Percentiles rank a stretch among this genome's conserved stretches.
Conservation (phyloP, 2,888 invertebrate genomes). For the Meta bourneti region DNA sequence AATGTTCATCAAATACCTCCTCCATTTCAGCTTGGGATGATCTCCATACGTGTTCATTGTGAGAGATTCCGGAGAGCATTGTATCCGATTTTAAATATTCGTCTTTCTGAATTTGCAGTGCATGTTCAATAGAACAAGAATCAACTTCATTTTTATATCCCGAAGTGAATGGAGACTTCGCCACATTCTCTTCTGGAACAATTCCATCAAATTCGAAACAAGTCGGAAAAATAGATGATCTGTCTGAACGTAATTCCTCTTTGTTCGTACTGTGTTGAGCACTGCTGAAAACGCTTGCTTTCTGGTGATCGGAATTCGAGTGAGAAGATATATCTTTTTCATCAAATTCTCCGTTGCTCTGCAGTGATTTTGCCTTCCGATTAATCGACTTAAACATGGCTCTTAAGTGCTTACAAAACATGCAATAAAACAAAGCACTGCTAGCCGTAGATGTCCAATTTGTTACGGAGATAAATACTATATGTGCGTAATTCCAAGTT, state of each 20-base stretch:
- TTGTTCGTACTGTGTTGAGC: not conserved
- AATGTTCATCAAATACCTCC: not conserved
- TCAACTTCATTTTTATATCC: not conserved
- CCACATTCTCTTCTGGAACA: not conserved
- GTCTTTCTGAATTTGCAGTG: not conserved
- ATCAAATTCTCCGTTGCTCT: constrained; percentile 6
- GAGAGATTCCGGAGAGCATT: not conserved
- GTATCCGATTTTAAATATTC: not conserved
- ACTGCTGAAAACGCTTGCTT: not conserved
- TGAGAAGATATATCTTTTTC: not conserved
- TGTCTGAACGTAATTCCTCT: not conserved
- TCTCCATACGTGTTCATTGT: not conserved
- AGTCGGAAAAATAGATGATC: not conserved
- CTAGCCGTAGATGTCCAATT: constrained; percentile 55
- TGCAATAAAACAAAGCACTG: constrained; percentile 53
- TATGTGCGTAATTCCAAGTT: not conserved
- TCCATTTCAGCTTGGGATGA: not conserved
- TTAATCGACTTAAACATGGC: constrained; percentile 59
- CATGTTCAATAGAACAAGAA: not conserved
- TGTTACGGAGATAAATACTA: constrained; percentile 24
- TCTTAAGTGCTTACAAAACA: constrained; percentile 59
- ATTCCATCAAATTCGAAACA: not conserved
- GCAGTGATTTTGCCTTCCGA: constrained; percentile 18
- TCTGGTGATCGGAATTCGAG: not conserved
- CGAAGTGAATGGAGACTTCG: too few species aligned